Evolutionary conservation across 2,888 invertebrate species (phyloP).

Genomic region (Chloroclystis v-ata): DNA sequence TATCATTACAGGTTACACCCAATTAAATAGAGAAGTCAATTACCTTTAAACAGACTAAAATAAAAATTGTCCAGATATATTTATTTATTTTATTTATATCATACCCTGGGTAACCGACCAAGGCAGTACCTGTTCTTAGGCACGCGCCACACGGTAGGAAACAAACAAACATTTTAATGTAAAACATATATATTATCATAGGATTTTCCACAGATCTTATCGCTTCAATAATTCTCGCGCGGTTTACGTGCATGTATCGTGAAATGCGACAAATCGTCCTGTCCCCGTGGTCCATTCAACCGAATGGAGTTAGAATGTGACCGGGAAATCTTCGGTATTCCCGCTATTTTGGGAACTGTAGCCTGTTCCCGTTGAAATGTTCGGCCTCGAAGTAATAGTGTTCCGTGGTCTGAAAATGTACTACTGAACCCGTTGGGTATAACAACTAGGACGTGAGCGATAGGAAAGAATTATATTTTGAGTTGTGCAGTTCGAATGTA

Average conservation of each 20-base stretch:
- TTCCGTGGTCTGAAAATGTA: background rate
- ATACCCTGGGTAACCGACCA: no score
- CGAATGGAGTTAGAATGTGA: conserved; percentile 26
- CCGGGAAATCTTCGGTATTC: conserved; percentile 38
- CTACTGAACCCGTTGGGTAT: background rate
- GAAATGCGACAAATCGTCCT: conserved; percentile 19
- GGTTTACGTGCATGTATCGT: conserved; percentile 12
- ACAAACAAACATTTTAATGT: no score
- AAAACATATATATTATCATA: no score
- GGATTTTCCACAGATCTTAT: background rate
- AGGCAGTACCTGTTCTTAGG: no score
- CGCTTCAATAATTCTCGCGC: background rate
- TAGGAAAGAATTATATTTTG: no score
- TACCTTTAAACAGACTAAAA: no score
- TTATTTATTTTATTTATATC: no score
- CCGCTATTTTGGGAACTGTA: conserved; percentile 44
- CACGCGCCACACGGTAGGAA: no score
- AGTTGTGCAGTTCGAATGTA: no score
- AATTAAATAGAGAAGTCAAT: no score
- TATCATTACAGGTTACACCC: no score
- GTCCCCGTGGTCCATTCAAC: conserved; percentile 23
- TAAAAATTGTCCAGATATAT: no score
- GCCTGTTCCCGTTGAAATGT: conserved; percentile 55
- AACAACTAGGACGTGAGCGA: background rate
- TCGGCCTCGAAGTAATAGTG: conserved; percentile 31